A percentile compares a stretch with the other conserved stretches of the same genome.
Evolutionary conservation across 2,797 vertebrate species (phyloP).

Genomic region (Scomberomorus guttatus): DNA sequence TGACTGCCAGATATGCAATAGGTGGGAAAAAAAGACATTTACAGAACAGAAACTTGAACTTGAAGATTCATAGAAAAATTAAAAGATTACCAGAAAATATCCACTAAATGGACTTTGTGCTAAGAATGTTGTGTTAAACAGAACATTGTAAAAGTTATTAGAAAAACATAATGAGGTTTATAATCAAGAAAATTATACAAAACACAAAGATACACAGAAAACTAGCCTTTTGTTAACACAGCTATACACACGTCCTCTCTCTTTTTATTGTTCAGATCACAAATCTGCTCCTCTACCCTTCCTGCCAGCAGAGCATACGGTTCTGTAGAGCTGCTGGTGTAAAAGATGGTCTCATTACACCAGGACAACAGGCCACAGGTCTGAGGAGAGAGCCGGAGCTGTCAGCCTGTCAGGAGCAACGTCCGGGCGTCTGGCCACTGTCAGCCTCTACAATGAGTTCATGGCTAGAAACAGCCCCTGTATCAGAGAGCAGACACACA

Average conservation of each 20-base stretch:
- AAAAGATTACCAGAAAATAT: too few species aligned
- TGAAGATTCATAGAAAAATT: too few species aligned
- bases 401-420: conserved; percentile 40
- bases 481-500: conserved; percentile 29
- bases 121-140: too few species aligned
- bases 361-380: conserved; percentile 29
- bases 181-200: too few species aligned
- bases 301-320: not conserved
- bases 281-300: not conserved
- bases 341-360: conserved; percentile 24
- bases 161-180: too few species aligned
- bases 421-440: conserved; percentile 60
- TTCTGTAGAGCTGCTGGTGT: conserved; percentile 20
- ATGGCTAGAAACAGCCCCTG: conserved; percentile 26
- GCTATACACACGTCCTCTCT: not conserved
- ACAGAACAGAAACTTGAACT: too few species aligned
- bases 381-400: conserved; percentile 29
- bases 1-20: too few species aligned
- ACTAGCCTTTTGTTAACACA: not conserved
- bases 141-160: too few species aligned
- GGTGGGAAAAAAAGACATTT: too few species aligned
- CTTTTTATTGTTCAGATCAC: not conserved
- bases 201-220: too few species aligned
- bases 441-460: conserved; percentile 55
- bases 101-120: too few species aligned